These are phyloP conservation scores for Caenorhabditis wallacei DNA, from an alignment of 2,888 invertebrate genomes.

Conservation along the genomic window DNA sequence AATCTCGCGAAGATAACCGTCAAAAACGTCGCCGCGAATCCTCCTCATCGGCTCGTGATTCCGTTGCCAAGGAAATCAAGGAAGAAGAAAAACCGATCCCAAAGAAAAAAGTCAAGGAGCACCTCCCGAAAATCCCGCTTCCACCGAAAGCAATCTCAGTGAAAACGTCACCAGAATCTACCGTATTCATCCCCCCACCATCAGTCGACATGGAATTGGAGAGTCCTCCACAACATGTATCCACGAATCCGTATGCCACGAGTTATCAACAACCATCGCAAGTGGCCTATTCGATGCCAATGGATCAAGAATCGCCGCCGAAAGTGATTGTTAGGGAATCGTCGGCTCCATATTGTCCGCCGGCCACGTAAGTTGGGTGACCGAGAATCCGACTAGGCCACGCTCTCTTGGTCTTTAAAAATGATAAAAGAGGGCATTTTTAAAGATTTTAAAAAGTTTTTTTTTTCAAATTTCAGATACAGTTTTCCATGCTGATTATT, in stretches of 20 bases:
- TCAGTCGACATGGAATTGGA: slow-evolving; percentile 35
- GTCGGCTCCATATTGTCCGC: neutral
- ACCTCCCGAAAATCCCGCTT: neutral
- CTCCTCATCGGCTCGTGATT: too few relatives aligned
- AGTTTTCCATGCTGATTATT: too few relatives aligned
- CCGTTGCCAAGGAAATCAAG: neutral
- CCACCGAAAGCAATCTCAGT: neutral
- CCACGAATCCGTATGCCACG: slow-evolving; percentile 4
- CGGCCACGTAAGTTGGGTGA: neutral
- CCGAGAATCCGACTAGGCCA: too few relatives aligned
- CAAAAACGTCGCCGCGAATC: neutral
- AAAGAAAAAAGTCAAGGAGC: neutral
- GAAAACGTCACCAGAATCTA: neutral
- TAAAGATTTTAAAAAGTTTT: neutral
- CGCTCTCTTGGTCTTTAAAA: neutral
- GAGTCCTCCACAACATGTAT: slow-evolving; percentile 23
- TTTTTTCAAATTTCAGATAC: too few relatives aligned
- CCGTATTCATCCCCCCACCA: slow-evolving; percentile 36
- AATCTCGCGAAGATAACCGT: neutral
- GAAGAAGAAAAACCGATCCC: neutral
- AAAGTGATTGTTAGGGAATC: slow-evolving; percentile 2
- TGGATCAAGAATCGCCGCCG: slow-evolving; percentile 39
- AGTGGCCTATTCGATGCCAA: slow-evolving; percentile 25
- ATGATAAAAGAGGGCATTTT: too few relatives aligned
- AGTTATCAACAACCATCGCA: neutral